Evolutionary conservation across 2,888 invertebrate genomes (phyloP).

Genomic region (Euproctis similis): DNA sequence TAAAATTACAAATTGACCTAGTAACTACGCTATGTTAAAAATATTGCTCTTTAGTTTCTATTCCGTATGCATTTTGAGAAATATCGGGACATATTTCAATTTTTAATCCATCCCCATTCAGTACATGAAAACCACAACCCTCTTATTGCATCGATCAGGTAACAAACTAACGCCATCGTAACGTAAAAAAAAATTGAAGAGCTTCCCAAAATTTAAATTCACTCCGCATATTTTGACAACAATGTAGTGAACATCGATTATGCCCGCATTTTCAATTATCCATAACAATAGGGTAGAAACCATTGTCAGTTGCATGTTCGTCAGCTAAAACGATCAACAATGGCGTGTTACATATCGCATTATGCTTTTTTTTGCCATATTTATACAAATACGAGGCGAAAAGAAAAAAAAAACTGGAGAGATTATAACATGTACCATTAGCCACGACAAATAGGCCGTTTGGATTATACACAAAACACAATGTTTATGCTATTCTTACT

Average conservation of each 20-base stretch:
- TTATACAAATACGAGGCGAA: too few species aligned
- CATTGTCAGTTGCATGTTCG: constrained; percentile 44
- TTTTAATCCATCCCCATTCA: too few species aligned
- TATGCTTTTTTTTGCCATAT: too few species aligned
- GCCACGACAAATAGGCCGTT: constrained; percentile 48
- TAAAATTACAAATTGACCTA: too few species aligned
- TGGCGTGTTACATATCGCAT: constrained; percentile 55
- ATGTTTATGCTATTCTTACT: constrained; percentile 32
- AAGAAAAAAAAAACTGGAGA: constrained; percentile 33
- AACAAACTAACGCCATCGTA: too few species aligned
- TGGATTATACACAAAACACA: constrained; percentile 45
- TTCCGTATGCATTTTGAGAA: too few species aligned
- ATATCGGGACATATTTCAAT: too few species aligned
- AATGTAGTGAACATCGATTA: constrained; percentile 48
- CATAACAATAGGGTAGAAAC: constrained; percentile 41
- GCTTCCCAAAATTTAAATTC: constrained; percentile 6
- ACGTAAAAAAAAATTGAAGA: too few species aligned
- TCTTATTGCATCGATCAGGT: too few species aligned
- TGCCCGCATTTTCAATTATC: constrained; percentile 61
- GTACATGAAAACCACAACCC: too few species aligned
- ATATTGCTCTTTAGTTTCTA: too few species aligned
- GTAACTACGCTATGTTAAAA: too few species aligned
- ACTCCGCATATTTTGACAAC: constrained; percentile 20
- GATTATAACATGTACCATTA: constrained; percentile 44
- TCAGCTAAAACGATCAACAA: constrained; percentile 43